Evolutionary conservation across 2,888 invertebrate species (phyloP).

Genomic region (Callimorpha dominula): DNA sequence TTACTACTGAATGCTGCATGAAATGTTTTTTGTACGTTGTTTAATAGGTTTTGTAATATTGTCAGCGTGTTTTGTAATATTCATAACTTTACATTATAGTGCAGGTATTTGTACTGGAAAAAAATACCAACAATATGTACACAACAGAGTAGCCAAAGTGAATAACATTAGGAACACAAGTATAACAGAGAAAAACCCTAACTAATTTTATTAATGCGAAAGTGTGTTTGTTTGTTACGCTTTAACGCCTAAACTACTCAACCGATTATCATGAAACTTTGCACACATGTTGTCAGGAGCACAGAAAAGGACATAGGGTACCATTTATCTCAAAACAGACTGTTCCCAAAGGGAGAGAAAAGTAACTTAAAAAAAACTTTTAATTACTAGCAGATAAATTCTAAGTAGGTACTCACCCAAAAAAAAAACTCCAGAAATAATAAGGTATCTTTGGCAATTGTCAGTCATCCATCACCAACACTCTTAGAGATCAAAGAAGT

Average conservation of each 20-base stretch:
- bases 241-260: no score
- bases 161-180: no score
- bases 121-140: not conserved
- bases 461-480: constrained; percentile 33
- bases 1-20: constrained; percentile 18
- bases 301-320: no score
- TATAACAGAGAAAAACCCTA: no score
- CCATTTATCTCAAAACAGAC: no score
- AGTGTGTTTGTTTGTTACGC: no score
- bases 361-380: no score
- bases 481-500: constrained; percentile 48
- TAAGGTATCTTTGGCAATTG: constrained; percentile 13
- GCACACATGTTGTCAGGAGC: no score
- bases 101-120: not conserved
- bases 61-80: not conserved
- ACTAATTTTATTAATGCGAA: not conserved
- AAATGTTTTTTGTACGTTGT: constrained; percentile 20
- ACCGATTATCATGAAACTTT: no score
- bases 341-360: no score
- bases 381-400: constrained; percentile 2
- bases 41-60: not conserved
- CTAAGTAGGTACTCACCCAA: not conserved
- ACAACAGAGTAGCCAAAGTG: not conserved
- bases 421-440: constrained; percentile 12
- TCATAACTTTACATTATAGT: not conserved